Percentiles rank a stretch among this genome's conserved stretches.
phyloP scores from a whole-genome alignment of 2,888 invertebrate genomes.

The Calameuta idolon region DNA sequence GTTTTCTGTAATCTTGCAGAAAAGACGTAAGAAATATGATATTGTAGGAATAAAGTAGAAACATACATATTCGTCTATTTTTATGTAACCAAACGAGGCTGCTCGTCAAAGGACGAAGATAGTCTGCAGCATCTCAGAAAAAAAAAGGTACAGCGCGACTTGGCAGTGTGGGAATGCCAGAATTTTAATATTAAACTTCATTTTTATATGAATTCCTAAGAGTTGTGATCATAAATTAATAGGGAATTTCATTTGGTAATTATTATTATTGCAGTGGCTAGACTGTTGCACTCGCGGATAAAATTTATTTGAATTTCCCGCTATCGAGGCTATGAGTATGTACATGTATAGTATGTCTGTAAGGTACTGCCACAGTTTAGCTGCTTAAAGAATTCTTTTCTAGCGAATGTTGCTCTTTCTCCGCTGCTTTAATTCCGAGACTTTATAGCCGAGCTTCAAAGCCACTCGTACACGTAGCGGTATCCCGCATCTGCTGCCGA shows the following conservation, averaged over 20 bases:
- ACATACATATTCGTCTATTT: constrained; percentile 67
- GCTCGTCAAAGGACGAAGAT: background rate
- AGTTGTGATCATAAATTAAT: background rate
- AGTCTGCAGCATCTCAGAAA: background rate
- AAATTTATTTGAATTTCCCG: background rate
- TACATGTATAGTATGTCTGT: background rate
- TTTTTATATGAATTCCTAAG: background rate
- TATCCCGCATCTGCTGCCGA: constrained; percentile 16
- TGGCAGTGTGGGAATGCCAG: background rate
- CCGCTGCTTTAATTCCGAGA: background rate
- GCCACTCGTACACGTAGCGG: constrained; percentile 4
- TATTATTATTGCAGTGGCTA: too few species aligned
- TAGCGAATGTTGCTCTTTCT: background rate
- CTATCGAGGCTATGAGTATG: too few species aligned
- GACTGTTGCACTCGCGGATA: background rate
- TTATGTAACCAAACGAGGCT: constrained; percentile 63
- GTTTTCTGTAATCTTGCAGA: constrained; percentile 59
- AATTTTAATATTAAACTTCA: background rate
- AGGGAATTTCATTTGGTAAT: background rate
- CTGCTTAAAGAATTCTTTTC: background rate
- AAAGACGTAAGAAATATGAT: background rate
- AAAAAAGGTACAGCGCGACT: background rate
- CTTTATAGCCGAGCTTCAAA: constrained; percentile 7
- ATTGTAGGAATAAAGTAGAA: background rate
- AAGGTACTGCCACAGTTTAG: background rate